Base-by-base conservation (phyloP, 2,113 vertebrate genomes). In the Tenrec ecaudatus region DNA sequence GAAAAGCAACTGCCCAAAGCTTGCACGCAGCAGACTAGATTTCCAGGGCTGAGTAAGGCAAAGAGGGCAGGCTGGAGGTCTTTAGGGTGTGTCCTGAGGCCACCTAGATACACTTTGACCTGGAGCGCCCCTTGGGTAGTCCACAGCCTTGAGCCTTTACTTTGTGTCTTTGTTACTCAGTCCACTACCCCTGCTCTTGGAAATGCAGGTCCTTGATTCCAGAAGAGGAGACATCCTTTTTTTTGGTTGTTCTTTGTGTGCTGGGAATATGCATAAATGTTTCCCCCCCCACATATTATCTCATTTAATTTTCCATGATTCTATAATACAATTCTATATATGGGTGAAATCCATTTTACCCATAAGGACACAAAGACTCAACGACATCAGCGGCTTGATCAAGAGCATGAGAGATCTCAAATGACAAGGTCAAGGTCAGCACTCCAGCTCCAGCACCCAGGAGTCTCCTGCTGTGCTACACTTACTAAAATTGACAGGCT, bases 241-340 rank as follows among this genome's bases (percentile, higher is more conserved):
- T 92, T 71, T 38, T 84, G 31, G 40, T 96, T 84, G 62, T 10
- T 87, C 76, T 62, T 71, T 92, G 31, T 81, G 25, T 81, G 15
- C 75, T 36, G 75, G 29, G 66, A 83, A 69, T 84, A 87, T 7
- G 47, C 5, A 5, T 10, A 5, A 53, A 53, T 53, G 47, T 2
- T 53, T 14, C 47, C 47, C 47, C 47, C 4, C 47, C 4, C 43
- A 5, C 5, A 53, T 53, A 53, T 53, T 5, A 53, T 53, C 47
- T 53, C 47, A 53, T 53, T 53, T 53, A 53, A 53, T 5, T 53
- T 14, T 53, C 47, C 47, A 33, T 83, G 71, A 81, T 90, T 86
- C 25, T 79, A 9, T 40, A 33, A 15, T 40, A 0, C 62, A 40
- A 73, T 27, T 86, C 68, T 71, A 89, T 53, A 53, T 10, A 53